phyloP scores from a whole-genome alignment of 1,140 invertebrate species.

The Drosophila jambulina region DNA sequence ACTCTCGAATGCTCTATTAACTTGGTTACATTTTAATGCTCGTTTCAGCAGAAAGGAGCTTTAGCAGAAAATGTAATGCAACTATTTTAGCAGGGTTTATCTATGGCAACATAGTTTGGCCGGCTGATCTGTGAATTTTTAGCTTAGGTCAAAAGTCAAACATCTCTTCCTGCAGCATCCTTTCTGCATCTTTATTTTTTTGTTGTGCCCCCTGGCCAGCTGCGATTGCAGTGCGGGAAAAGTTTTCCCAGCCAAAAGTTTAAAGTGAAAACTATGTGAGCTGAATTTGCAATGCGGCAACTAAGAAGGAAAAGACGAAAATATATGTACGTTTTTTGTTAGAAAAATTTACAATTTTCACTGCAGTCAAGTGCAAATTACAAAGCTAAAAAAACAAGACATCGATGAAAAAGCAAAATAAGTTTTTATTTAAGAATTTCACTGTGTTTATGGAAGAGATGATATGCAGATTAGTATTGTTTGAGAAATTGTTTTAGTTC shows the following conservation, averaged over 20 bases:
- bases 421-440: conserved; percentile 11
- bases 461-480: conserved; percentile 1
- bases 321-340: neutral
- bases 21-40: conserved; percentile 2
- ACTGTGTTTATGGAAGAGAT: neutral
- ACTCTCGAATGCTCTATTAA: conserved; percentile 10
- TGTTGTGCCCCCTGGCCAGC: neutral
- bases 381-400: conserved; percentile 26
- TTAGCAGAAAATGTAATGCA: conserved; percentile 26
- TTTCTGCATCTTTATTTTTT: neutral
- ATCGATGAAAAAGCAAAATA: conserved; percentile 25
- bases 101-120: conserved; percentile 10
- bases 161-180: conserved; percentile 10
- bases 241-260: conserved; percentile 53
- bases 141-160: conserved; percentile 37
- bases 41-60: neutral
- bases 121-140: conserved; percentile 17
- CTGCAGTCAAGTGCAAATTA: conserved; percentile 47
- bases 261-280: conserved; percentile 69
- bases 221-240: conserved; percentile 23
- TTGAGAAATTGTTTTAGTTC: neutral
- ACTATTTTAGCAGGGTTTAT: conserved; percentile 28
- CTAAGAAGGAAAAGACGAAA: conserved; percentile 9
- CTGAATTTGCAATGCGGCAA: conserved; percentile 77
- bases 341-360: conserved; percentile 9